Base-by-base conservation (phyloP, 1,140 invertebrate genomes). In the Pseudomyrmex dendroicus region DNA sequence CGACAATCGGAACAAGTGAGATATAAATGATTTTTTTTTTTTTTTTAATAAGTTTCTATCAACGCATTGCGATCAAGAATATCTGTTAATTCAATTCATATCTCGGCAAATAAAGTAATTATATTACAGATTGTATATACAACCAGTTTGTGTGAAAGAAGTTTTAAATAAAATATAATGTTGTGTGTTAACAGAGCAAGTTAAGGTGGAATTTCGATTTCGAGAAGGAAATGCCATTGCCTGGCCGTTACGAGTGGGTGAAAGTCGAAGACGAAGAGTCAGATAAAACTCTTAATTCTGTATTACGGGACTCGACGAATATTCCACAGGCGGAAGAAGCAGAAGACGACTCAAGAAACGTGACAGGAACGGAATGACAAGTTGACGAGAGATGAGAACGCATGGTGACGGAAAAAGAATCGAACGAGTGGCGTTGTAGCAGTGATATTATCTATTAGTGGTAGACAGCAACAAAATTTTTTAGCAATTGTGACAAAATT, bases 191-290 rank as follows among this genome's bases (percentile, higher is more conserved):
- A 3, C 70, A 94, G 93, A 90, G 89, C 0, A 92, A 91, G 70
- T 77, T 91, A 67, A 89, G 88, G 10, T 94, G 92, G 92, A 94
- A 94, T 48, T 94, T 94, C 63, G 92, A 94, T 84, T 94, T 94
- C 67, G 90, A 90, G 54, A 91, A 89, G 12, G 93, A 89, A 82
- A 73, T 84, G 62, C 93, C 93, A 8, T 66, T 93, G 10, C 87
- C 89, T 0, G 93, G 92, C 17, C 85, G 87, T 63, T 94, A 87
- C 59, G 83, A 87, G 52, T 94, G 92, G 93, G 85, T 89, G 35
- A 91, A 89, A 72, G 57, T 91, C 20, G 77, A 90, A 64, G 59
- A 92, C 50, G 83, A 35, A 35, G 35, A 35, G 35, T 35, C 35
- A 35, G 35, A 35, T 35, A 7, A 4, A 35, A 35, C 35, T 35